A percentile compares a stretch with the other conserved stretches of the same genome.
Conservation (phyloP, 2,888 invertebrate species). For the Cephus sareptanus region DNA sequence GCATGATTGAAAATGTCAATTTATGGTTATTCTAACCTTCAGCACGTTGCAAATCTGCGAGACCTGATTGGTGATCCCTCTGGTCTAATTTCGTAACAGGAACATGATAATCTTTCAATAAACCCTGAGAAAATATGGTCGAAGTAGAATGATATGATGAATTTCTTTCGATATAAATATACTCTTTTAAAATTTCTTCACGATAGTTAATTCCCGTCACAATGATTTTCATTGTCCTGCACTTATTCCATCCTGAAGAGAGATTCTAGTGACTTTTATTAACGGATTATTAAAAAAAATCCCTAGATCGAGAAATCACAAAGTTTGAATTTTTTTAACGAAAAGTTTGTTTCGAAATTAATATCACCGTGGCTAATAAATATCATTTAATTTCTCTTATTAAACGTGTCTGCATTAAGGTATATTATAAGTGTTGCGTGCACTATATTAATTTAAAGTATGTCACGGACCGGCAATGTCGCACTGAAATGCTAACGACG, state of each 20-base stretch:
- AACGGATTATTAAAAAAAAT: neutral
- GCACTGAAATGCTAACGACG: conserved; percentile 38
- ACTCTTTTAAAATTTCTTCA: neutral
- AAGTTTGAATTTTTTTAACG: neutral
- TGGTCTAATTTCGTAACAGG: neutral
- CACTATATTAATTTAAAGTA: conserved; percentile 21
- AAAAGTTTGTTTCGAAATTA: neutral
- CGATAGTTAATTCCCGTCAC: neutral
- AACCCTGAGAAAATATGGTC: neutral
- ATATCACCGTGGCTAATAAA: neutral
- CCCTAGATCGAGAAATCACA: neutral
- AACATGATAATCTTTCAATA: neutral
- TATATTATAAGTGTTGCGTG: neutral
- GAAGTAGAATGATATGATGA: neutral
- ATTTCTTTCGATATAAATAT: neutral
- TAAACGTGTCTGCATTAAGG: neutral
- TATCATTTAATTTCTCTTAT: neutral
- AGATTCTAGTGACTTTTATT: neutral
- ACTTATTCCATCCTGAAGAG: neutral
- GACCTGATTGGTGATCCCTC: neutral
- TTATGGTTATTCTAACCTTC: neutral
- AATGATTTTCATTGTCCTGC: neutral
- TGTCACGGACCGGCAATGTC: conserved; percentile 43
- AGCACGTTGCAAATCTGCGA: neutral
- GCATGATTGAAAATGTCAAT: neutral